Base-by-base conservation (phyloP, 2,797 vertebrate genomes). In the Malurus leucopterus region DNA sequence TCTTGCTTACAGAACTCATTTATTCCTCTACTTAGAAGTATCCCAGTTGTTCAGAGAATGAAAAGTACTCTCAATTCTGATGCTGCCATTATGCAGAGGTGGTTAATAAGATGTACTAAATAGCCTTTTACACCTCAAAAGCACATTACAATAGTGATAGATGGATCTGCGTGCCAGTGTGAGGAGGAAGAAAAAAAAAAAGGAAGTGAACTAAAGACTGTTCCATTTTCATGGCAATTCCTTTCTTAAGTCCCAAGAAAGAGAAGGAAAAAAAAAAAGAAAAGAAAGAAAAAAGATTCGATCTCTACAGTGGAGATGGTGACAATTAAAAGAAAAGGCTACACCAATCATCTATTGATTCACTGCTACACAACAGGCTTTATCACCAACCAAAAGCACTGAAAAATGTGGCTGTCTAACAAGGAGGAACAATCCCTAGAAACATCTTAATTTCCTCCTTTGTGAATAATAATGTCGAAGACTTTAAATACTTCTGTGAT, bases 241-340 rank as follows among this genome's bases (percentile, higher is more conserved):
- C 44, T 80, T 91, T 79, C 27, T 77, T 64, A 62, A 76, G 21
- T 22, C 2, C 10, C 7, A 64, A 29, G 41, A 55, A 18, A 29
- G 8, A 1, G 14, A 24, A 1, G 14, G 19, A 21, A 44, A 44
- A 44, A 44, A 21, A 44, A 21, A 21, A 24, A 15, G 6, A 10
- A 26, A 20, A 8, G 8, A 2, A 19, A 15, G 1, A 15, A 63
- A 47, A 70, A 77, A 73, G 1, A 38, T 43, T 27, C 0, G 0
- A 51, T 91, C 36, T 71, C 27, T 84, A 1, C 19, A 61, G 57
- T 23, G 22, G 50, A 89, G 41, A 70, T 29, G n/a, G 63, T 85
- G 79, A 86, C 88, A 91, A 93, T 77, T 84, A 55, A 91, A 91
- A 93, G 79, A 92, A 92, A 93, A 93, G 71, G n/a, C 51, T 74